phyloP scores from a whole-genome alignment of 2,888 invertebrate genomes.

The Standfussiana lucernea region DNA sequence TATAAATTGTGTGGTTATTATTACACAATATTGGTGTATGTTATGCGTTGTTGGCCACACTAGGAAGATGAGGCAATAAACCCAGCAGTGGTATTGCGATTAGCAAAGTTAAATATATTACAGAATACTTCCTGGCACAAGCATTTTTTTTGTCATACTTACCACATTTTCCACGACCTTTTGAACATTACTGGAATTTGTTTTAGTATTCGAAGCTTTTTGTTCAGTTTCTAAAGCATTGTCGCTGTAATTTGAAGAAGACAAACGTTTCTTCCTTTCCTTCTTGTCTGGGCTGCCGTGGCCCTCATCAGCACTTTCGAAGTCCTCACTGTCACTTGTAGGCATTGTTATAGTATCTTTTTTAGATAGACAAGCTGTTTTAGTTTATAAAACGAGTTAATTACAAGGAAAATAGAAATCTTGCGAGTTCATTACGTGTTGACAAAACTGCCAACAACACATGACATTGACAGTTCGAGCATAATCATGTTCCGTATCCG shows the following conservation, averaged over 20 bases:
- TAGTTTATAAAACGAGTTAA: not conserved
- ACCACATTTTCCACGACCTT: conserved; percentile 64
- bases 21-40: conserved; percentile 8
- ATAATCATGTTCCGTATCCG: conserved; percentile 39
- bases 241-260: conserved; percentile 86
- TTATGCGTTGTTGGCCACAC: not conserved
- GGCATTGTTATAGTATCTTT: conserved; percentile 86
- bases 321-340: conserved; percentile 94
- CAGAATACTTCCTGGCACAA: not conserved
- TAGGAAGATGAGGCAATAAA: not conserved
- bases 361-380: conserved; percentile 10
- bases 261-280: conserved; percentile 82
- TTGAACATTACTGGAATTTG: conserved; percentile 42
- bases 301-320: conserved; percentile 95
- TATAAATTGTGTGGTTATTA: not conserved
- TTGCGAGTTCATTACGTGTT: conserved; percentile 57
- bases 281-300: conserved; percentile 80
- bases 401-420: conserved; percentile 28
- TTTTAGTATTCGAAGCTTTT: conserved; percentile 66
- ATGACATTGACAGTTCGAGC: conserved; percentile 52
- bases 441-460: conserved; percentile 67
- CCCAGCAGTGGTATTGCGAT: not conserved
- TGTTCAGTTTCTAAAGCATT: conserved; percentile 78
- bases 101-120: not conserved
- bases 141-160: conserved; percentile 21